Percentiles rank a stretch among this genome's conserved stretches.
These are phyloP conservation scores for Alectoris magna DNA, from an alignment of 2,797 vertebrate species.

Conservation along the genomic window DNA sequence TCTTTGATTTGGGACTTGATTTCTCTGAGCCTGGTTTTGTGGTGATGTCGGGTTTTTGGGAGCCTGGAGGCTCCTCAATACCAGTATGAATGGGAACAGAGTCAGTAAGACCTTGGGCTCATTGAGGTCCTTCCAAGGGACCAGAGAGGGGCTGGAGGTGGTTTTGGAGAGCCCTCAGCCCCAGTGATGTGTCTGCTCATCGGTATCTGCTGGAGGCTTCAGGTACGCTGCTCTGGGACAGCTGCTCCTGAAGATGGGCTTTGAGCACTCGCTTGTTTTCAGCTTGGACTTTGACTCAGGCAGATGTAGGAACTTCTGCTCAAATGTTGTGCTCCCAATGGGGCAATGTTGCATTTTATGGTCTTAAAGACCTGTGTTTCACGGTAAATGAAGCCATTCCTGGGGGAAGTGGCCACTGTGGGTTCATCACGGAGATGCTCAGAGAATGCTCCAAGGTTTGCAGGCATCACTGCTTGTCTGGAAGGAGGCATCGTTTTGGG, in stretches of 20 bases:
- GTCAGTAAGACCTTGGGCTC: fast-evolving
- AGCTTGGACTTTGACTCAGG: not conserved
- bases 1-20: not conserved
- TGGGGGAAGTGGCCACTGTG: not conserved
- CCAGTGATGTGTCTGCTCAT: fast-evolving
- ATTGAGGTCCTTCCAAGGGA: fast-evolving
- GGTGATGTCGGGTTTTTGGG: not conserved
- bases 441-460: not conserved
- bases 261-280: not conserved
- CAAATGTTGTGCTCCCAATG: fast-evolving
- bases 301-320: not conserved
- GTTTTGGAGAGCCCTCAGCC: not conserved
- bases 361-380: not conserved
- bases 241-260: not conserved
- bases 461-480: not conserved
- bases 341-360: fast-evolving
- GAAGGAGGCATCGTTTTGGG: not conserved
- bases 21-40: not conserved
- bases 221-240: not conserved
- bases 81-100: fast-evolving
- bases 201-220: not conserved
- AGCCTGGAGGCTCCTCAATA: not conserved
- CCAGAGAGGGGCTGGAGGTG: fast-evolving
- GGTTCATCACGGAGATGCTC: not conserved
- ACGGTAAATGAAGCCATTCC: not conserved